Evolutionary conservation across 2,113 vertebrate species (phyloP).

Genomic region (Zosterops pallidus): DNA sequence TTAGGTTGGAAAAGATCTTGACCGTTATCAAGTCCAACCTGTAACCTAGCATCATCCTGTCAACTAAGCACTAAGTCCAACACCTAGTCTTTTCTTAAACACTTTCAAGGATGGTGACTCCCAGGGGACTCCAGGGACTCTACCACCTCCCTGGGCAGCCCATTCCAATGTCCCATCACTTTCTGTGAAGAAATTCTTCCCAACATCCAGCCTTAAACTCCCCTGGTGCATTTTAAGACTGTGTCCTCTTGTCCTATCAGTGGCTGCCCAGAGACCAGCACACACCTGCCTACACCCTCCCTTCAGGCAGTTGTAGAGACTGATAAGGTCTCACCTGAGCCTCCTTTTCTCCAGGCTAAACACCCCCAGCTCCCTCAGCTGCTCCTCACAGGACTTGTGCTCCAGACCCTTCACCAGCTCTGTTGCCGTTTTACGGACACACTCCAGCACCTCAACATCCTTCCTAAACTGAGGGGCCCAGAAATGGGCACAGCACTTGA

Average conservation of each 20-base stretch:
- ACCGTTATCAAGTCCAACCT: background rate
- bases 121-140: background rate
- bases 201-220: background rate
- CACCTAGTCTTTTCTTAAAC: background rate
- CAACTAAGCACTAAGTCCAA: background rate
- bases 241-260: background rate
- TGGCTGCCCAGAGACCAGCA: fast-evolving
- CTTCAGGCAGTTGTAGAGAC: background rate
- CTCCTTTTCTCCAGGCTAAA: background rate
- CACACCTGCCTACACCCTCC: background rate
- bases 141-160: background rate
- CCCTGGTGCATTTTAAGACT: background rate
- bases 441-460: fast-evolving
- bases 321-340: too few species aligned
- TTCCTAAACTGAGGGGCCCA: background rate
- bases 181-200: background rate
- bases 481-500: background rate
- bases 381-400: background rate
- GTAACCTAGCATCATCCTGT: background rate
- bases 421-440: background rate
- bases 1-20: background rate
- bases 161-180: background rate
- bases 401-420: background rate
- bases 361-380: background rate
- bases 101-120: fast-evolving